Base-by-base conservation (phyloP, 2,888 invertebrate genomes). In the Oeneis ivallda region DNA sequence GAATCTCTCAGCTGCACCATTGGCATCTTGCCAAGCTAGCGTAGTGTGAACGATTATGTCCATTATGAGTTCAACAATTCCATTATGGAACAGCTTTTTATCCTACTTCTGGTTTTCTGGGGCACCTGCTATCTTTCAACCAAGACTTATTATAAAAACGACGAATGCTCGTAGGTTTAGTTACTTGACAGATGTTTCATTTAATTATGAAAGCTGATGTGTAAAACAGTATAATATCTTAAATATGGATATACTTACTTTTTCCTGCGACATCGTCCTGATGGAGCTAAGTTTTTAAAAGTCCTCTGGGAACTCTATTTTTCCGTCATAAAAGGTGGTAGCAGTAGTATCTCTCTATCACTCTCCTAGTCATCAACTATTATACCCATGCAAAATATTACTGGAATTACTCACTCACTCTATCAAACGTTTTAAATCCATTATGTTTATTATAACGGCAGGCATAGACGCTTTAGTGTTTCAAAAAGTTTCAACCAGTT, bases 11-110 rank as follows among this genome's bases (percentile, higher is more conserved):
- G 75, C 70, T 77, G 78, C 76, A 81, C 77, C 71, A 61, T 72
- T 84, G 85, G 86, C 82, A 60, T 50, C 13, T 61, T 17, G 83
- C 86, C 86, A 86, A 75, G 63, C 47, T 64, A 64, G 71, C 70
- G 74, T 68, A 68, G 65, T 64, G 73, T 64, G 62, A 78, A 79
- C 79, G 80, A 81, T 84, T 79, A 84, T 78, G 74, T 74, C 78
- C 74, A 76, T 78, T 79, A 76, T 76, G 76, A 78, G 72, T 81
- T 79, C 75, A 72, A 75, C 77, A 73, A 74, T 73, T 72, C 68
- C 58, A 68, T 72, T 71, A 61, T 66, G 63, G 57, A 64, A 56
- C 60, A 61, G 57, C 37, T 60, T 64, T 66, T 69, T 53, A 58
- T 67, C 41, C 61, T 37, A 53, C 32, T 52, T 17, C 43, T 61